Percentiles rank a stretch among this genome's conserved stretches.
Evolutionary conservation across 2,113 vertebrate genomes (phyloP).

Genomic region (Spheniscus mendiculus): DNA sequence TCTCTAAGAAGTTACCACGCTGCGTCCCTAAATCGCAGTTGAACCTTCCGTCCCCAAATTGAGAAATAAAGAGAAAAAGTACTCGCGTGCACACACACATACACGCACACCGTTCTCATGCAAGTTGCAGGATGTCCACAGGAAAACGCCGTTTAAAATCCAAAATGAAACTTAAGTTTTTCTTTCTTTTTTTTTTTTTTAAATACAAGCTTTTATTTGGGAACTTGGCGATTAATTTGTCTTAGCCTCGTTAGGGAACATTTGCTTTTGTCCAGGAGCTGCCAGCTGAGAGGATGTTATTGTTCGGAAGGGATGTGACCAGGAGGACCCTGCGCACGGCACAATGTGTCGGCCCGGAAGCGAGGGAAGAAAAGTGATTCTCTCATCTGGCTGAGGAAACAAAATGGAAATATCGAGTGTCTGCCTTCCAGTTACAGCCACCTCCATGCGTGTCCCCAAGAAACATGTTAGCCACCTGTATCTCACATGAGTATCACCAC

Average conservation of each 20-base stretch:
- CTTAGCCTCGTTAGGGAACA: background rate
- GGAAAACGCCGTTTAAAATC: background rate
- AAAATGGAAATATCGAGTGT: background rate
- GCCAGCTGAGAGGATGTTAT: slow-evolving; percentile 72
- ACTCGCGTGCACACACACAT: rapidly evolving
- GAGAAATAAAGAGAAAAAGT: background rate
- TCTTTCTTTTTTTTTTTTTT: background rate
- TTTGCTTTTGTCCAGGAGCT: slow-evolving; percentile 15
- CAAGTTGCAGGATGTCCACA: background rate
- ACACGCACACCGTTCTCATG: background rate
- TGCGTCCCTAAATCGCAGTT: background rate
- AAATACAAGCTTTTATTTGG: background rate
- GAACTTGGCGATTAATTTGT: background rate
- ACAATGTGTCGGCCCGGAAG: slow-evolving; percentile 52
- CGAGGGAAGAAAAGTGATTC: slow-evolving; percentile 50
- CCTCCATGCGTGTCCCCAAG: background rate
- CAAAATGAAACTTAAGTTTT: background rate
- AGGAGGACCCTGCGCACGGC: background rate
- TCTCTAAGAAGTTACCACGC: background rate
- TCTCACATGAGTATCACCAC: background rate
- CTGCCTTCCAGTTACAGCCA: background rate
- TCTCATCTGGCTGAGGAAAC: slow-evolving; percentile 29
- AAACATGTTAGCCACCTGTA: background rate
- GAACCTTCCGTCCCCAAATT: background rate
- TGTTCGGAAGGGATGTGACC: slow-evolving; percentile 56